Evolutionary conservation across 2,113 vertebrate species (phyloP), one percentile per base, ranked within the genome.

Genomic region (Brachyistius frenatus): DNA sequence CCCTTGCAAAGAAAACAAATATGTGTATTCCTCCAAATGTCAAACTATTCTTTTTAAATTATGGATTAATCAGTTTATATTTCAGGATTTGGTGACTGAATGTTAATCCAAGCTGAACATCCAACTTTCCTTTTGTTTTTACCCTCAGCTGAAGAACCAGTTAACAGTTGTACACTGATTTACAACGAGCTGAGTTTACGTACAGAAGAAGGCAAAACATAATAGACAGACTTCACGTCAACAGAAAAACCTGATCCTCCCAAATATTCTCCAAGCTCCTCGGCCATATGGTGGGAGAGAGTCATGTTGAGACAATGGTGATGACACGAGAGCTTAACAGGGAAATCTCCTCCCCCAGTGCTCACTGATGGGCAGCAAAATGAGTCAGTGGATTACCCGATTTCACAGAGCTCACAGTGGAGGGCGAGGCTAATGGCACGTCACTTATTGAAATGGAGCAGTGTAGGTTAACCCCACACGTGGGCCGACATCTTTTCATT

Each of bases 401-500:
- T 80, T 73, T 72, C 81, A 74, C 80, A 61, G 76, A 35, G 86
- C 74, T 81, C 82, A 66, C 84, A 80, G 84, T 15, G 86, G 85
- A 79, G 80, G 85, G 47, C 73, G 15, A 67, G 73, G 75, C 89
- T 91, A 92, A 92, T 86, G 69, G 78, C 81, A 91, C 71, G 76
- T 84, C 88, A 81, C 88, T 92, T 88, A 86, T 83, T 91, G 74
- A 89, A 89, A 90, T 13, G 75, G 86, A 88, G 86, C 81, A 37
- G 71, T 76, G 1, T 76, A 90, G 89, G 89, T 92, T 91, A 90
- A 89, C 88, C 86, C 78, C 87, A 84, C 88, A 78, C 72, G 49
- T 65, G 72, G 80, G 69, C 83, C 1, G 76, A 88, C 91, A 84
- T 86, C 76, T 85, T 92, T 91, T 91, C 86, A 90, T 94, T 92